phyloP scores from a whole-genome alignment of 2,797 vertebrate species.

The Micropoecilia bifurca region DNA sequence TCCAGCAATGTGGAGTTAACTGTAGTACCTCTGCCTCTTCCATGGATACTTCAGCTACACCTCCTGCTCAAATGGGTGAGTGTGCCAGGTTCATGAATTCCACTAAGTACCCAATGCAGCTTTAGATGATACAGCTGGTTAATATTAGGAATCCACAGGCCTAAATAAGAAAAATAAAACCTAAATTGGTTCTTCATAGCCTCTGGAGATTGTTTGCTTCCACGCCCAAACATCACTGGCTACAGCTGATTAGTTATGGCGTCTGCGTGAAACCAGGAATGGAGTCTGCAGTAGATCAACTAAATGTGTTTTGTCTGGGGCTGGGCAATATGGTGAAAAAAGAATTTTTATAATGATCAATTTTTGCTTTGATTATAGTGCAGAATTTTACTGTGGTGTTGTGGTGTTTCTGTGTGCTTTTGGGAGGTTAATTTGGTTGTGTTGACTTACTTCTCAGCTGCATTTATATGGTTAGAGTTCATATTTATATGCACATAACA shows the following conservation, averaged over 20 bases:
- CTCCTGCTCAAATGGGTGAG: slow-evolving; percentile 29
- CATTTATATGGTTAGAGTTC: neutral
- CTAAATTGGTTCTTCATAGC: slow-evolving; percentile 31
- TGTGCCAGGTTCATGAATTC: slow-evolving; percentile 28
- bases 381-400: neutral
- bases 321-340: neutral
- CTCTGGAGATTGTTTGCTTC: slow-evolving; percentile 37
- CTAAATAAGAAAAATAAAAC: slow-evolving; percentile 25
- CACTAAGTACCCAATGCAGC: slow-evolving; percentile 27
- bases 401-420: neutral
- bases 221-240: slow-evolving; percentile 18
- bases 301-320: slow-evolving; percentile 11
- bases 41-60: slow-evolving; percentile 32
- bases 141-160: slow-evolving; percentile 30
- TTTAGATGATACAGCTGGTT: slow-evolving; percentile 16
- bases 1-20: slow-evolving; percentile 36
- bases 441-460: neutral
- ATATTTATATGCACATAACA: neutral
- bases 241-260: slow-evolving; percentile 29
- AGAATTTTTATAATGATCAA: neutral
- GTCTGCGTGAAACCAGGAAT: slow-evolving; percentile 23
- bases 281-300: slow-evolving; percentile 14
- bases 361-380: neutral
- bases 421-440: neutral
- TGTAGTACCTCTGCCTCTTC: slow-evolving; percentile 48